Evolutionary conservation across 2,888 invertebrate species (phyloP).

Genomic region (Eupithecia exiguata): DNA sequence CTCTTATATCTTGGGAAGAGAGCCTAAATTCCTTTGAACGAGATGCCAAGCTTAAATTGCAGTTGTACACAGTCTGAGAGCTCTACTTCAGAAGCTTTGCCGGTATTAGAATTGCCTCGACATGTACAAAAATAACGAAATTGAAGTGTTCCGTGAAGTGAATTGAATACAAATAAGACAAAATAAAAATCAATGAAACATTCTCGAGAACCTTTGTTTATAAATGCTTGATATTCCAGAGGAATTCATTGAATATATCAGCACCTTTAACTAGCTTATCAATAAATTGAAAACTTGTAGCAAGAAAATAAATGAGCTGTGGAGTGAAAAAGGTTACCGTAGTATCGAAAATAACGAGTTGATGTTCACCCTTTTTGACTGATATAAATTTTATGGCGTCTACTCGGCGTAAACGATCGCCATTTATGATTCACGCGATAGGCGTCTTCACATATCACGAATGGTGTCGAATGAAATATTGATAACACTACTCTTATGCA

Average conservation of each 20-base stretch:
- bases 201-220: constrained; percentile 43
- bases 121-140: constrained; percentile 77
- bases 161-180: constrained; percentile 63
- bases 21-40: constrained; percentile 66
- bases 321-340: constrained; percentile 36
- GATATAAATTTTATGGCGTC: constrained; percentile 61
- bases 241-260: constrained; percentile 43
- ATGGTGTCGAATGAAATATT: constrained; percentile 70
- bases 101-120: constrained; percentile 76
- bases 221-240: background rate
- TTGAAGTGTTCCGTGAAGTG: constrained; percentile 72
- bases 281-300: constrained; percentile 12
- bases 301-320: constrained; percentile 16
- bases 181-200: constrained; percentile 54
- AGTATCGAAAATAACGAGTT: constrained; percentile 52
- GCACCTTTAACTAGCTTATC: constrained; percentile 5
- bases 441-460: constrained; percentile 71
- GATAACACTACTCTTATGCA: constrained; percentile 74
- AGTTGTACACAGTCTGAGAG: constrained; percentile 71
- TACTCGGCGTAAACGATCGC: constrained; percentile 68
- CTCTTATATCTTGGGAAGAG: constrained; percentile 55
- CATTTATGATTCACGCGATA: constrained; percentile 78
- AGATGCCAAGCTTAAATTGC: constrained; percentile 62
- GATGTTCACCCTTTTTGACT: constrained; percentile 53
- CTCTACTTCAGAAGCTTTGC: constrained; percentile 74